Base-by-base conservation (phyloP, 1,140 invertebrate genomes). In the Augochlora pura region DNA sequence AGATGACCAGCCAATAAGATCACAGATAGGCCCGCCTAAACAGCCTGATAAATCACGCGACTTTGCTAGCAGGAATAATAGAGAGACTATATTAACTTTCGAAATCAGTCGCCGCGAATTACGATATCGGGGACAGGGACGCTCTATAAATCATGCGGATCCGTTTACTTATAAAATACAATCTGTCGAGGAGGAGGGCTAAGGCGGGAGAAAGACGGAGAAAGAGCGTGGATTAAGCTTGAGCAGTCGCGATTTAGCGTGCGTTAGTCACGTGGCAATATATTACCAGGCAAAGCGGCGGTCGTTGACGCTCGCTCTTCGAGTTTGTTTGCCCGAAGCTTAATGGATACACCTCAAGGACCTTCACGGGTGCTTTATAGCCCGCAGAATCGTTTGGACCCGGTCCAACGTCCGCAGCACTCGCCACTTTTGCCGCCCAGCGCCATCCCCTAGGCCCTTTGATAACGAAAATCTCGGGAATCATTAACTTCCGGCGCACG, bases 141-240 rank as follows among this genome's bases (percentile, higher is more conserved):
- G 18, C 42, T 10, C 39, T 3, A n/a, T 84, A 79, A 84, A 82
- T 69, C 63, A 39, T 16, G 9, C 25, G 6, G 67, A 78, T 71
- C 77, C 88, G 81, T 88, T 87, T 88, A 85, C 80, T 86, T 84
- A 82, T 86, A 87, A 88, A 87, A 88, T 85, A 88, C 66, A 81
- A 85, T 86, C 74, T 81, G 86, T 86, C 80, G 80, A 84, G 69
- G 9, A 46, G 14, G 42, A 46, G 9, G 12, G 42, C 10, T 10
- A 46, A 14, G 14, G 42, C 12, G 42, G 12, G 42, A 10, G 42
- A 10, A 14, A 12, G 42, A 12, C 10, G 39, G 81, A 64, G 67
- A 4, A 32, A 32, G 76, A 77, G 64, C 86, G 49, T 7, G 49
- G 77, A 76, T 71, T 71, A 62, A 18, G 64, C 21, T 57, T 73